phyloP scores from a whole-genome alignment of 2,888 invertebrate genomes.

The Andrena minutula region DNA sequence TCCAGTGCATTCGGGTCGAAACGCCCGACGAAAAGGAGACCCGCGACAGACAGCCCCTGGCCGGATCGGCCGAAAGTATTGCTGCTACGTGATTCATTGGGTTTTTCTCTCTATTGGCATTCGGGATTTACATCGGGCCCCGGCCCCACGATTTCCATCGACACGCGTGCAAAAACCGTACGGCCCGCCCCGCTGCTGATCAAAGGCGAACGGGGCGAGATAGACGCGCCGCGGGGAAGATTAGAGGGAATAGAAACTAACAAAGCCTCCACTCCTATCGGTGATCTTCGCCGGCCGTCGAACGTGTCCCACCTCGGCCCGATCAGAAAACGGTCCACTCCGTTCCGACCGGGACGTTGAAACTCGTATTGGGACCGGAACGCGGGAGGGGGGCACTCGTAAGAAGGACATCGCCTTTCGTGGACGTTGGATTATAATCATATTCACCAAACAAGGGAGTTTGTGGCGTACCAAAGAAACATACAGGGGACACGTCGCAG shows the following conservation, averaged over 20 bases:
- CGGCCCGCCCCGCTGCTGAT: slow-evolving; percentile 53
- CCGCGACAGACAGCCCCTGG: slow-evolving; percentile 35
- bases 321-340: neutral
- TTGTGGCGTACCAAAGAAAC: neutral
- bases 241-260: slow-evolving; percentile 46
- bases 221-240: slow-evolving; percentile 46
- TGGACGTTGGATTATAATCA: neutral
- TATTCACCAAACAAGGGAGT: neutral
- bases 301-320: neutral
- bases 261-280: slow-evolving; percentile 28
- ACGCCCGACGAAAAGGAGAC: slow-evolving; percentile 54
- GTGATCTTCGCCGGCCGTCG: slow-evolving; percentile 30
- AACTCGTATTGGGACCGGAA: slow-evolving; percentile 45
- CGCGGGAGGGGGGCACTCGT: slow-evolving; percentile 16
- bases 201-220: slow-evolving; percentile 59
- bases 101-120: slow-evolving; percentile 68
- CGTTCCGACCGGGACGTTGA: slow-evolving; percentile 25
- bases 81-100: slow-evolving; percentile 64
- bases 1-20: slow-evolving; percentile 59
- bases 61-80: slow-evolving; percentile 71
- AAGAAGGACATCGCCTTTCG: slow-evolving; percentile 37
- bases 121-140: slow-evolving; percentile 74
- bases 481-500: too few relatives aligned
- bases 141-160: slow-evolving; percentile 77
- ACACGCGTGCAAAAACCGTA: slow-evolving; percentile 79